Conservation (phyloP, 2,113 vertebrate genomes). For the Phoenicopterus ruber region DNA sequence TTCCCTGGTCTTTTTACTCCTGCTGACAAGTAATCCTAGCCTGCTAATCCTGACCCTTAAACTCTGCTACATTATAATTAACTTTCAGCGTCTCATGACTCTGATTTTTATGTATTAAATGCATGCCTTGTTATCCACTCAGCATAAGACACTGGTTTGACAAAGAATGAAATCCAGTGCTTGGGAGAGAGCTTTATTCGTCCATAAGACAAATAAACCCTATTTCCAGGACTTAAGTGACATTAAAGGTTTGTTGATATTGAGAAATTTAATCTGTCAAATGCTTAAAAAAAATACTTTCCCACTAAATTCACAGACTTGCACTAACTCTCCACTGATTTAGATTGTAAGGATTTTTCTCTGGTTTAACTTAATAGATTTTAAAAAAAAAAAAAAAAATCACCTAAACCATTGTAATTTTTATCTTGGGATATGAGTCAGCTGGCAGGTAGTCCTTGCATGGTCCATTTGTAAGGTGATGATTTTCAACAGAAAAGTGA, state of each 20-base stretch:
- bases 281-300: neutral
- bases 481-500: neutral
- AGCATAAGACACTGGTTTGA: neutral
- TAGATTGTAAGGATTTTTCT: neutral
- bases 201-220: slow-evolving; percentile 1
- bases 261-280: slow-evolving; percentile 27
- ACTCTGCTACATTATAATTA: slow-evolving; percentile 41
- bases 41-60: slow-evolving; percentile 39
- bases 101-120: slow-evolving; percentile 51
- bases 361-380: neutral
- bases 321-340: neutral
- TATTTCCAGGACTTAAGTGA: slow-evolving; percentile 23
- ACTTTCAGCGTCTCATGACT: slow-evolving; percentile 44
- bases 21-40: slow-evolving; percentile 11
- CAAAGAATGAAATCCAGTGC: slow-evolving; percentile 13
- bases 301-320: neutral
- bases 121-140: slow-evolving; percentile 24
- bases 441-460: neutral
- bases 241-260: neutral
- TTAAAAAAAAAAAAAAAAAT: neutral
- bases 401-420: neutral
- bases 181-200: neutral
- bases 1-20: slow-evolving; percentile 1
- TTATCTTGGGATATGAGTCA: neutral
- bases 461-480: neutral